Percentiles rank a stretch among this genome's conserved stretches.
Conservation (phyloP, 2,113 vertebrate genomes). For the Chinchilla lanigera region DNA sequence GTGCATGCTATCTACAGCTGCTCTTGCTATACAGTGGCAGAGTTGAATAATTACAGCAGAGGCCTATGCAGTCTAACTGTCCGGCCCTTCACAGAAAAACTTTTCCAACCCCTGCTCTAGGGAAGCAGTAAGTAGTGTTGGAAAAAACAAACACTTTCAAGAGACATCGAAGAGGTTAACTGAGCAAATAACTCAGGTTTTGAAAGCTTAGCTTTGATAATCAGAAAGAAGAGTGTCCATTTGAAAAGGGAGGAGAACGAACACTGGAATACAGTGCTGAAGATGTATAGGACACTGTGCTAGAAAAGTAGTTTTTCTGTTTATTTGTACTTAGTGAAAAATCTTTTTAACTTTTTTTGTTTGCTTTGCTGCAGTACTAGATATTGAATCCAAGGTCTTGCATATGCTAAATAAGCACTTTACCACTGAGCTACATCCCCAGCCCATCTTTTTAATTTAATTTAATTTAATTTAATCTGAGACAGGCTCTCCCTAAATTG, state of each 20-base stretch:
- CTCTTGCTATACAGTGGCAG: background rate
- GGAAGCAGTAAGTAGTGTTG: background rate
- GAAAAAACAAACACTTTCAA: background rate
- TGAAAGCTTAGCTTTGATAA: conserved; percentile 4
- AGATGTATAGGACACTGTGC: background rate
- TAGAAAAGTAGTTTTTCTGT: background rate
- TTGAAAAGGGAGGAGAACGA: conserved; percentile 5
- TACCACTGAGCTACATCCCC: background rate
- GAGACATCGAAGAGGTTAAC: background rate
- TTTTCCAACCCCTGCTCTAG: background rate
- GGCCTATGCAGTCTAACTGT: background rate
- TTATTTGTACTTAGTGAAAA: background rate
- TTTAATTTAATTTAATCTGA: background rate
- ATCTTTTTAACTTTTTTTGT: background rate
- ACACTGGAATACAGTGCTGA: background rate
- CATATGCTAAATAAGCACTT: background rate
- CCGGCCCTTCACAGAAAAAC: background rate
- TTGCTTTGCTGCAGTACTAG: background rate
- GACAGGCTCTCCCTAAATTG: background rate
- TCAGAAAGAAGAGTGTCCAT: background rate
- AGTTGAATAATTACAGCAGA: background rate
- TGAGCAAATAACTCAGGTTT: background rate
- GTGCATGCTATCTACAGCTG: background rate
- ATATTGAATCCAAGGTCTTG: background rate
- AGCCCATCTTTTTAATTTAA: background rate